A percentile compares a stretch with the other conserved stretches of the same genome.
These are phyloP conservation scores for Vidua chalybeata DNA, from an alignment of 2,113 vertebrate species.

Conservation along the genomic window DNA sequence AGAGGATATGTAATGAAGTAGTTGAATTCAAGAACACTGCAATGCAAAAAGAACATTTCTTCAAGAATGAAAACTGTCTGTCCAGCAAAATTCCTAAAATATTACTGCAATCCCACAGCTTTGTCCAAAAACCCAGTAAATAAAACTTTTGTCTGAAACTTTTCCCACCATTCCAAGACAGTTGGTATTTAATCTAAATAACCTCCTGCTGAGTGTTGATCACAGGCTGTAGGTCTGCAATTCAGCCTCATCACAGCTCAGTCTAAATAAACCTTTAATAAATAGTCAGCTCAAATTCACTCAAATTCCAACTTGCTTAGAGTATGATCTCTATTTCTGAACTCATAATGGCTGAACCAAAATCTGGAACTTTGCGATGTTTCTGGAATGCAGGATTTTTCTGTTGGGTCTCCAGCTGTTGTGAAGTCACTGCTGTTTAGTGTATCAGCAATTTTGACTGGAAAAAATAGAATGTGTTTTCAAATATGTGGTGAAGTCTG, in stretches of 20 bases:
- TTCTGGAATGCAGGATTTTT: not conserved
- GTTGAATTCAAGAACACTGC: not conserved
- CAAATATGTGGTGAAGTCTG: not conserved
- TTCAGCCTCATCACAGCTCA: not conserved
- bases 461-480: not conserved
- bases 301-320: slow-evolving; percentile 21
- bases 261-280: slow-evolving; percentile 46
- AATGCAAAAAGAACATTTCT: not conserved
- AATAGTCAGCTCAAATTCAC: slow-evolving; percentile 36
- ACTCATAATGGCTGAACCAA: not conserved
- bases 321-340: not conserved
- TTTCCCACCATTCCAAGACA: slow-evolving; percentile 59
- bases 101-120: slow-evolving; percentile 18
- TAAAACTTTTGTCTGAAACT: slow-evolving; percentile 58
- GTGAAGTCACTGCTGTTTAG: not conserved
- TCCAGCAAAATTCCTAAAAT: slow-evolving; percentile 45
- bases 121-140: slow-evolving; percentile 12
- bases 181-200: slow-evolving; percentile 67
- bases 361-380: not conserved
- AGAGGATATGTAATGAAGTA: not conserved
- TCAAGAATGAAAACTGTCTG: not conserved
- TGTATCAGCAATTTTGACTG: not conserved
- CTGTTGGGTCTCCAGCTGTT: not conserved
- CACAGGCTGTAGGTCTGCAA: slow-evolving; percentile 25
- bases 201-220: slow-evolving; percentile 62